These are phyloP conservation scores for Ctena decussata DNA, from an alignment of 2,888 invertebrate species.

Conservation along the genomic window DNA sequence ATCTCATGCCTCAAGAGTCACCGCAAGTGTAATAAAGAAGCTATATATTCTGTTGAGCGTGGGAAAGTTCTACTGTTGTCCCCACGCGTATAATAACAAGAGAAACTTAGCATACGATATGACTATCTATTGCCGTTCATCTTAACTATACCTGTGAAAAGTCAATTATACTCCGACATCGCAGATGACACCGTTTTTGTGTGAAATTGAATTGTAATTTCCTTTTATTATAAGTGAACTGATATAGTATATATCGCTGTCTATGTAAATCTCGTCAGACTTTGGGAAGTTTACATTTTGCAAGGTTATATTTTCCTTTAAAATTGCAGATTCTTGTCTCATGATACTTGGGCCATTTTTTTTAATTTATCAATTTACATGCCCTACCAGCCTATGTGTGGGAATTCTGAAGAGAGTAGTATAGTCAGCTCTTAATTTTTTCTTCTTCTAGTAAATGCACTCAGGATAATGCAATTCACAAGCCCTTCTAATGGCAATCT, in stretches of 20 bases:
- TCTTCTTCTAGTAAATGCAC: no score
- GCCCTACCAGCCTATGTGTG: no score
- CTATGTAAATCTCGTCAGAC: neutral
- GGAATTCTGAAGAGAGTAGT: no score
- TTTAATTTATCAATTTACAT: no score
- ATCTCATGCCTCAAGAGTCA: neutral
- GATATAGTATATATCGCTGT: neutral
- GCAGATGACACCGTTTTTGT: neutral
- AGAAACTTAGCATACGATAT: constrained; percentile 1
- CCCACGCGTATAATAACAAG: constrained; percentile 7
- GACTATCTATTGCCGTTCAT: constrained; percentile 1
- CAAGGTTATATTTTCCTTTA: no score
- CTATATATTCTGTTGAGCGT: constrained; percentile 13
- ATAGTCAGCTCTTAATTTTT: no score
- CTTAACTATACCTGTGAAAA: neutral
- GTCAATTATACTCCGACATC: neutral
- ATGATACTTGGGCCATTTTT: no score
- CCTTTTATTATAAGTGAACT: neutral
- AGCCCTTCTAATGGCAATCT: no score
- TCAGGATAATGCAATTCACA: no score
- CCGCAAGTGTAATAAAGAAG: constrained; percentile 2
- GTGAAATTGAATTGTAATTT: neutral
- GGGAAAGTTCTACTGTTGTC: constrained; percentile 18
- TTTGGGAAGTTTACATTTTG: no score
- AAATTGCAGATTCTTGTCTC: no score